A percentile compares a stretch with the other conserved stretches of the same genome.
Evolutionary conservation across 2,888 invertebrate genomes (phyloP).

Genomic region (Drosophila meridionalis): DNA sequence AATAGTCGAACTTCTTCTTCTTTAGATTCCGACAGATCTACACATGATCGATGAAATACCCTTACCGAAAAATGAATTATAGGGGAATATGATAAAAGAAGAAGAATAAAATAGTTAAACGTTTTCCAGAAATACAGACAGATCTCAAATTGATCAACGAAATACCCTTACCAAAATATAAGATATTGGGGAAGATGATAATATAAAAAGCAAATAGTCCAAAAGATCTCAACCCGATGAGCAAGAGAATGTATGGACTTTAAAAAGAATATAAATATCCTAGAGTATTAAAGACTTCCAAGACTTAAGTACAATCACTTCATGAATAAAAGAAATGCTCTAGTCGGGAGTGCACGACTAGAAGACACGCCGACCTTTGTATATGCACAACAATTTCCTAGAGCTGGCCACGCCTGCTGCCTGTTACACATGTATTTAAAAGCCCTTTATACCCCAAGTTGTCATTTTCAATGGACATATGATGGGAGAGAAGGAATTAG

Average conservation of each 20-base stretch:
- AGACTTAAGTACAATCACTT: neutral
- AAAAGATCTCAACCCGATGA: neutral
- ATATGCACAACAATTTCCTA: neutral
- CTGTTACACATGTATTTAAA: neutral
- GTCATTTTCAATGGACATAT: neutral
- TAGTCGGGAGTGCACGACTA: neutral
- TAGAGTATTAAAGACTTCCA: neutral
- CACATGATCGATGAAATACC: no score
- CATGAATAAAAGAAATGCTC: neutral
- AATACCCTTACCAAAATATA: no score
- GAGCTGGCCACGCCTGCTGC: neutral
- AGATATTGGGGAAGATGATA: no score
- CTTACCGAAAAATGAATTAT: no score
- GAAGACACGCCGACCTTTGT: neutral
- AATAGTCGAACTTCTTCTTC: neutral
- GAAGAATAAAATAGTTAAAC: no score
- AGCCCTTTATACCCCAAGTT: neutral
- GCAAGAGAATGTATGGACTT: neutral
- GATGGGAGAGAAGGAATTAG: neutral
- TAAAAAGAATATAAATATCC: neutral
- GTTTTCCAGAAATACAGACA: no score
- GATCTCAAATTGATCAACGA: no score
- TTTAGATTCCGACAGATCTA: no score
- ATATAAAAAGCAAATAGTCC: no score
- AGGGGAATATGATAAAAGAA: no score